Conservation (phyloP, 2,888 invertebrate genomes). For the Frankliniella intonsa region DNA sequence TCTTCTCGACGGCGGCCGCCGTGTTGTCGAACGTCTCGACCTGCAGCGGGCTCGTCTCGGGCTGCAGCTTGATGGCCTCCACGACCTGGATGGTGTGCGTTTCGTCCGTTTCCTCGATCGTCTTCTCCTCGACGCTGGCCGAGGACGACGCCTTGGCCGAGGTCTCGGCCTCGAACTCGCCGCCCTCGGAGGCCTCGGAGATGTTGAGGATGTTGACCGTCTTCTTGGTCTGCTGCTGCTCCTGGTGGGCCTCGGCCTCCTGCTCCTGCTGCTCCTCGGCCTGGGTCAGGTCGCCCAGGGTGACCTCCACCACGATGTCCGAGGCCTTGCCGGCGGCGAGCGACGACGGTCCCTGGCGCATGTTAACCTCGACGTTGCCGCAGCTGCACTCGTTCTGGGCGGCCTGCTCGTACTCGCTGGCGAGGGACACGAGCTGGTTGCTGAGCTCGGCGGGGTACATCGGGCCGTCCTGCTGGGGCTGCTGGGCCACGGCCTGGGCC, state of each 20-base stretch:
- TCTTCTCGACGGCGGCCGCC: constrained; percentile 5
- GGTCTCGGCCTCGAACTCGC: neutral
- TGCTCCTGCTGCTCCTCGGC: neutral
- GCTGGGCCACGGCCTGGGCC: neutral
- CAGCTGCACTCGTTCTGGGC: constrained; percentile 13
- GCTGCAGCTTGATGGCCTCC: constrained; percentile 18
- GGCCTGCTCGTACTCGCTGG: neutral
- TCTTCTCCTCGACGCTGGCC: constrained; percentile 18
- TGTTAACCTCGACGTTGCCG: constrained; percentile 16
- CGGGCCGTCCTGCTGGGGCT: neutral
- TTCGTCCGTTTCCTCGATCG: neutral
- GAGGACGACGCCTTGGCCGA: neutral
- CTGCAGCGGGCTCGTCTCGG: constrained; percentile 17
- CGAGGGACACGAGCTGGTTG: neutral
- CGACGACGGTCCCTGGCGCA: neutral
- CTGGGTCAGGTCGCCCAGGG: constrained; percentile 7
- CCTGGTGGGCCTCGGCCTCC: neutral
- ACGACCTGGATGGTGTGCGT: constrained; percentile 5
- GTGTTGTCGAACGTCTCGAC: constrained; percentile 8
- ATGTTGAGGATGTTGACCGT: constrained; percentile 1
- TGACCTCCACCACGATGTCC: constrained; percentile 14
- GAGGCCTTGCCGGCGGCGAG: neutral
- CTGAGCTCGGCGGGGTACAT: neutral
- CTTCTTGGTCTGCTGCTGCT: neutral
- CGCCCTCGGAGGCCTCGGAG: neutral